These are phyloP conservation scores for Mastomys coucha DNA, from an alignment of 2,113 vertebrate genomes.

Conservation along the genomic window DNA sequence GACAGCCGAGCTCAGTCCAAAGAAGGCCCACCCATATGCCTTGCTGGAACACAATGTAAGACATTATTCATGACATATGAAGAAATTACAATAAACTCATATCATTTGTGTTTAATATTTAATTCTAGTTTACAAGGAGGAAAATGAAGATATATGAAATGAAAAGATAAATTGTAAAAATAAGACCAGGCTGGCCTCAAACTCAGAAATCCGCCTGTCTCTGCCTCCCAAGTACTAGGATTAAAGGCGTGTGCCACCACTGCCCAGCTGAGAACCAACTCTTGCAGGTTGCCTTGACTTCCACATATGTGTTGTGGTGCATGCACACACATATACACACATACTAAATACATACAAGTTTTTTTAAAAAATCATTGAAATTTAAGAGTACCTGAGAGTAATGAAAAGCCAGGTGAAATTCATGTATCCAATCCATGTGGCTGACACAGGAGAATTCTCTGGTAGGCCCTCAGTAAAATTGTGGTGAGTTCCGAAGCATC, in stretches of 20 bases:
- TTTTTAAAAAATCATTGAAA: background rate
- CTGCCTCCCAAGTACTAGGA: no score
- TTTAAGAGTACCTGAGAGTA: slow-evolving; percentile 11
- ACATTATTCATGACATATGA: background rate
- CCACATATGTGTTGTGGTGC: background rate
- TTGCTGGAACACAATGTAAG: background rate
- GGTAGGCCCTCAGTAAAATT: background rate
- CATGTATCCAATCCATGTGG: slow-evolving; percentile 26
- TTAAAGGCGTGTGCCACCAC: no score
- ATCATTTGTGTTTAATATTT: slow-evolving; percentile 3
- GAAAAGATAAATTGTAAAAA: slow-evolving; percentile 19
- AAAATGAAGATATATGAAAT: slow-evolving; percentile 31
- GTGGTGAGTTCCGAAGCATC: slow-evolving; percentile 46
- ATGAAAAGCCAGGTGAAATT: slow-evolving; percentile 42
- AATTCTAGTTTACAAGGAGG: slow-evolving; percentile 37
- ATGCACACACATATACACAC: background rate
- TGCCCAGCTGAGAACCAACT: no score
- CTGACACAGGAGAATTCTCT: background rate
- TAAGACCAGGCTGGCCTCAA: no score
- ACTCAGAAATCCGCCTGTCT: no score
- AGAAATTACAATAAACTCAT: slow-evolving; percentile 21
- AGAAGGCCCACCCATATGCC: slow-evolving; percentile 2
- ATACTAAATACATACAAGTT: background rate
- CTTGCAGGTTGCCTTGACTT: background rate
- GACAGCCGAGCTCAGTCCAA: background rate